Base-by-base conservation (phyloP, 2,113 vertebrate species). In the Erythrolamprus reginae region DNA sequence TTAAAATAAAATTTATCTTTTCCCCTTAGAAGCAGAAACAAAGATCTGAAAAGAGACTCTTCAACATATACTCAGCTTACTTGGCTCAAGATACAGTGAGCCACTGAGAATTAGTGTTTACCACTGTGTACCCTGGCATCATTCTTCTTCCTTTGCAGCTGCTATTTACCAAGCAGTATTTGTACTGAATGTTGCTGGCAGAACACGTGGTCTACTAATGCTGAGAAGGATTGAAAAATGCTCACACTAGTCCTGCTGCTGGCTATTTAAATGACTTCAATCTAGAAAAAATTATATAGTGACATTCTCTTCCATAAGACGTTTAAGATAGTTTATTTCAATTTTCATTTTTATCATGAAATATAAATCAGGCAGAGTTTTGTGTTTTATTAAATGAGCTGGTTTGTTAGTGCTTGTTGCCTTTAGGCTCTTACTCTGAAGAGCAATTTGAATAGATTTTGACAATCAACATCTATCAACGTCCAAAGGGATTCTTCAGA, bases 131-230 rank as follows among this genome's bases (percentile, higher is more conserved):
- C 96, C 95, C 97, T 97, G 97, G 97, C 97, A 96, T 96, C 95
- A 95, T 96, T 96, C 96, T 95, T 96, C 94, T 94, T 97, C 96
- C 96, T 97, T 89, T 95, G 97, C 98, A 98, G 98, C 98, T 97
- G 97, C 95, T 87, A 96, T 97, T 98, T 97, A 96, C 95, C 95
- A 96, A 95, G 94, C 95, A 93, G 93, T 92, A 87, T 95, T 96
- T 96, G 87, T 95, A 95, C 96, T 96, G 96, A 97, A 96, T 95
- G 94, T 95, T 94, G 94, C 94, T 96, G 94, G 97, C 94, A 96
- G 94, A 91, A 93, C 90, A 86, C 52, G 89, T 90, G 82, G 87
- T 94, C 90, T 94, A 83, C 90, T 95, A 96, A 95, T 86, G 65
- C 93, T 94, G 95, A 94, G 95, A 90, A 93, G 95, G 93, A 92